Percentiles rank a stretch among this genome's conserved stretches.
Evolutionary conservation across 2,797 vertebrate genomes (phyloP).

Genomic region (Luscinia megarhynchos): DNA sequence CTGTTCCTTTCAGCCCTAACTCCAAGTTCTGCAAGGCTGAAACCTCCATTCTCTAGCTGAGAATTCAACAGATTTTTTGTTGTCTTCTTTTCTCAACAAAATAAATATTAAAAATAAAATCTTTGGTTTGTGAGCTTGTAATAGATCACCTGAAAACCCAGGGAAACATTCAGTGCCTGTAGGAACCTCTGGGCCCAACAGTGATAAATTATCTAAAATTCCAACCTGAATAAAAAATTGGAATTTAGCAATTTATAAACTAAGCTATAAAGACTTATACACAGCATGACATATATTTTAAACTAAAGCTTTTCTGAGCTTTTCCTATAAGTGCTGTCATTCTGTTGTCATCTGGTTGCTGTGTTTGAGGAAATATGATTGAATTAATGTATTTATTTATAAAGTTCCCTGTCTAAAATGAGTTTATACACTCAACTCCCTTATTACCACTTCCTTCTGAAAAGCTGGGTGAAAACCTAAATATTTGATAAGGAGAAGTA

Average conservation of each 20-base stretch:
- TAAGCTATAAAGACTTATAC: neutral
- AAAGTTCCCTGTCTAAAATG: neutral
- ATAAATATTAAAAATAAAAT: neutral
- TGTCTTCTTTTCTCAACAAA: neutral
- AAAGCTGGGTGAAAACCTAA: neutral
- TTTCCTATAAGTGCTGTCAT: neutral
- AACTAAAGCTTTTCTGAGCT: neutral
- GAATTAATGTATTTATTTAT: neutral
- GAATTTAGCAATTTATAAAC: neutral
- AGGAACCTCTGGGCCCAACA: neutral
- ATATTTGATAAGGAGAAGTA: neutral
- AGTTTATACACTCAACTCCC: neutral
- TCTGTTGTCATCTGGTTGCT: neutral
- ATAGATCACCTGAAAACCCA: neutral
- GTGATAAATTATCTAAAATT: neutral
- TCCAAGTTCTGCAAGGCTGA: neutral
- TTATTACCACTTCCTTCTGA: neutral
- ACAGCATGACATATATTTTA: neutral
- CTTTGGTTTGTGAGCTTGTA: neutral
- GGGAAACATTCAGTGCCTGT: neutral
- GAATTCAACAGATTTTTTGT: neutral
- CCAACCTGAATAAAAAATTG: neutral
- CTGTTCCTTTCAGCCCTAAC: neutral
- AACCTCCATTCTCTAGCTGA: accelerated
- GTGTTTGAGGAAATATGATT: neutral